These are phyloP conservation scores for Armadillidium nasatum DNA, from an alignment of 1,140 invertebrate genomes.

Conservation along the genomic window DNA sequence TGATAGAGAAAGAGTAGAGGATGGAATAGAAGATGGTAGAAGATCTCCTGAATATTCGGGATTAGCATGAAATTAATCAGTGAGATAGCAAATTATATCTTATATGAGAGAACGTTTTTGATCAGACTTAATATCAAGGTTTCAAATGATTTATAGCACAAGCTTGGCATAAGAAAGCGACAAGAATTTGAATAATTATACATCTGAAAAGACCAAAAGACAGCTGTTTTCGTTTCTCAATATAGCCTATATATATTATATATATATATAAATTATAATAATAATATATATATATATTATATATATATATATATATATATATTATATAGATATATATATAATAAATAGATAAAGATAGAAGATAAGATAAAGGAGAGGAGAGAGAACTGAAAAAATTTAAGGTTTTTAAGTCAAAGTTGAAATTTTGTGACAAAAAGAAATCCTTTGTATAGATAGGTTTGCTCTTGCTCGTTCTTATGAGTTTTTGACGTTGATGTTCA, in stretches of 20 bases:
- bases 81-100: background rate
- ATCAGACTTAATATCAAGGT: slow-evolving; percentile 1
- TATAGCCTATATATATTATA: background rate
- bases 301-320: background rate
- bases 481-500: no score
- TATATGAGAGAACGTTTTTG: background rate
- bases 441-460: no score
- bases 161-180: background rate
- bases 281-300: slow-evolving; percentile 15
- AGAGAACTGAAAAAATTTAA: no score
- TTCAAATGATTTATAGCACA: background rate
- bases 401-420: no score
- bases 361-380: no score
- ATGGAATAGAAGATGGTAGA: no score
- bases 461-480: no score
- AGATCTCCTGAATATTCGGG: background rate
- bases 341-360: no score
- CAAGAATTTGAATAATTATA: slow-evolving; percentile 14
- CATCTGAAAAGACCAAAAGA: background rate
- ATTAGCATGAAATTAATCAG: slow-evolving; percentile 1
- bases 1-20: no score
- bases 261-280: slow-evolving; percentile 8
- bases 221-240: background rate
- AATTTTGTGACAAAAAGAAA: no score
- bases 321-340: background rate